A percentile compares a stretch with the other conserved stretches of the same genome.
These are phyloP conservation scores for Phrynocephalus vlangalii DNA, from an alignment of 2,797 vertebrate genomes.

Conservation along the genomic window DNA sequence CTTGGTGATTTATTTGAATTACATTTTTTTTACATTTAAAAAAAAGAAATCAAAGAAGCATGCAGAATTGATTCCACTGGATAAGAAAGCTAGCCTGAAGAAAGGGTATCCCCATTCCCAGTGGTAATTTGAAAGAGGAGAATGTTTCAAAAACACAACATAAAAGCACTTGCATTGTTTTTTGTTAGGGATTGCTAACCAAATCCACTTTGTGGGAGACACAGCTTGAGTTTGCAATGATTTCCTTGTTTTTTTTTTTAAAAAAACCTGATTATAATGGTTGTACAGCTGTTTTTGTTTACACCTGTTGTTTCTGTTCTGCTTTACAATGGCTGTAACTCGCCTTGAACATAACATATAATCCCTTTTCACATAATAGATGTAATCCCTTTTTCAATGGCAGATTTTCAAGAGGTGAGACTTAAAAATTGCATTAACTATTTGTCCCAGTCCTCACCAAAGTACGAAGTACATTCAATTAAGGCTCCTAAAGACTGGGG, in stretches of 20 bases:
- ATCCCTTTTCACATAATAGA: too few relatives aligned
- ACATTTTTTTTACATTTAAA: too few relatives aligned
- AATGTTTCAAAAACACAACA: neutral
- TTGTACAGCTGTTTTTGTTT: too few relatives aligned
- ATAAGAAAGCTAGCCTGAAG: neutral
- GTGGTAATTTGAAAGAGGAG: neutral
- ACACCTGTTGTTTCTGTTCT: too few relatives aligned
- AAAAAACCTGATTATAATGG: too few relatives aligned
- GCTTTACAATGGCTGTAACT: too few relatives aligned
- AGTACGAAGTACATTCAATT: neutral
- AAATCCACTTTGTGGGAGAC: neutral
- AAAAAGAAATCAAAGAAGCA: neutral
- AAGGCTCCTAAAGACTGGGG: too few relatives aligned
- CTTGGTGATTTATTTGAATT: neutral
- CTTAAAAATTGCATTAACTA: neutral
- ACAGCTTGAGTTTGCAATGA: too few relatives aligned
- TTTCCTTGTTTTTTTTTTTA: too few relatives aligned
- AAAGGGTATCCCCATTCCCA: neutral
- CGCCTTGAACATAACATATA: too few relatives aligned
- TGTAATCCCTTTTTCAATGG: too few relatives aligned
- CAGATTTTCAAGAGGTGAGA: neutral
- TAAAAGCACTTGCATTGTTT: neutral
- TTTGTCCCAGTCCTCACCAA: neutral
- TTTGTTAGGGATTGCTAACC: neutral
- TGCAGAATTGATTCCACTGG: neutral